Evolutionary conservation across 2,113 vertebrate species (phyloP), one percentile per base, ranked within the genome.

Genomic region (Aphyosemion australe): DNA sequence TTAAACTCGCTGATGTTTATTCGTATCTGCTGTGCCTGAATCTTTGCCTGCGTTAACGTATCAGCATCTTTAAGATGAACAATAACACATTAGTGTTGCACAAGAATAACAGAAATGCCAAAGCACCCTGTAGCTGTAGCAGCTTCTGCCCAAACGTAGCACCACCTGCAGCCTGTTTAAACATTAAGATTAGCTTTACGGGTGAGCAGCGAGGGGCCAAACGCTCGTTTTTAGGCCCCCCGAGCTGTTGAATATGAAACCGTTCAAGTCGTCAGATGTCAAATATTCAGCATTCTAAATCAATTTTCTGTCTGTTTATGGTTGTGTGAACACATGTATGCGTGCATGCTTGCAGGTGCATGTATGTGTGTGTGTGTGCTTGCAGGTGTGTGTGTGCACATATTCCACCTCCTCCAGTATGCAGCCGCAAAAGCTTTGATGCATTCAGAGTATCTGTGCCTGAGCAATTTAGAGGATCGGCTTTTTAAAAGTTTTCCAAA

Each of bases 181-280:
- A 74, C 72, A 85, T 89, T 87, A 86, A 88, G 72, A 90, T 88
- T 82, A 84, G 77, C 61, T 78, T 88, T 79, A 77, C 76, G 84
- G 89, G 47, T 87, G 83, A 89, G 73, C 81, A 78, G 82, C 72
- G 73, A 61, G 75, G 67, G 76, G 80, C 77, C 74, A 72, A 72
- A 57, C 55, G 65, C 61, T 78, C 68, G 0, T 78, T 84, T 87
- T 82, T 54, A 52, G 56, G 47, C 7, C 65, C 69, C 50, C 42
- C 11, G 11, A 77, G 77, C 65, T 74, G 78, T 63, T 82, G 72
- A 87, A 86, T 84, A 78, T 84, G 74, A 85, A 88, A 78, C 69
- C 71, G 32, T 65, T 78, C 16, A 16, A 63, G 83, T 80, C 50
- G 63, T 90, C 77, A 86, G 84, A 87, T 85, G 82, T 87, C 84